Conservation (phyloP, 2,113 vertebrate species). For the Pteropus alecto region DNA sequence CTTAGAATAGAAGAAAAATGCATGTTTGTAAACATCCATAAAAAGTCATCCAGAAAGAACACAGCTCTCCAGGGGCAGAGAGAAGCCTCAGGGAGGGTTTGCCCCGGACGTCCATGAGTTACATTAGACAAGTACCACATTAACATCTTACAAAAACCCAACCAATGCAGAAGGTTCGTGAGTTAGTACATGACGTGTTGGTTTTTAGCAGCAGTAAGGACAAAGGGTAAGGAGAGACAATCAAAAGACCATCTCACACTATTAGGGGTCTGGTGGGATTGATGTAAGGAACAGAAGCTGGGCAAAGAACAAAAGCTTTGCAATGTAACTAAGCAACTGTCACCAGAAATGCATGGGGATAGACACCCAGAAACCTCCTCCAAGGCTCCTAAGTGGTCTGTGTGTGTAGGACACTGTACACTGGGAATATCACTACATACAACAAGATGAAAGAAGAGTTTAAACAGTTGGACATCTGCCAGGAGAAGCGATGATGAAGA, state of each 20-base stretch:
- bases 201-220: constrained; percentile 23
- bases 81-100: background rate
- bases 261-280: constrained; percentile 39
- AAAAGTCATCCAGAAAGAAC: background rate
- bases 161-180: background rate
- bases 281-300: background rate
- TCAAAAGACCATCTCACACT: constrained; percentile 43
- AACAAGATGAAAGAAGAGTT: constrained; percentile 44
- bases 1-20: background rate
- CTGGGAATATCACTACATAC: background rate
- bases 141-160: constrained; percentile 36
- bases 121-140: background rate
- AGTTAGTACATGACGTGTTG: constrained; percentile 38
- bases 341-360: background rate
- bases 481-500: background rate
- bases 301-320: constrained; percentile 61
- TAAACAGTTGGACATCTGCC: background rate
- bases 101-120: background rate
- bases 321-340: constrained; percentile 59
- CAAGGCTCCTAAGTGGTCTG: background rate
- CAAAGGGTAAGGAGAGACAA: constrained; percentile 1
- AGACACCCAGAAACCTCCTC: constrained; percentile 48
- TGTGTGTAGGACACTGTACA: background rate
- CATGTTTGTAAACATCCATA: background rate
- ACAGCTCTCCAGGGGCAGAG: background rate